Evolutionary conservation across 2,888 invertebrate species (phyloP).

Genomic region (Allophyes oxyacanthae): DNA sequence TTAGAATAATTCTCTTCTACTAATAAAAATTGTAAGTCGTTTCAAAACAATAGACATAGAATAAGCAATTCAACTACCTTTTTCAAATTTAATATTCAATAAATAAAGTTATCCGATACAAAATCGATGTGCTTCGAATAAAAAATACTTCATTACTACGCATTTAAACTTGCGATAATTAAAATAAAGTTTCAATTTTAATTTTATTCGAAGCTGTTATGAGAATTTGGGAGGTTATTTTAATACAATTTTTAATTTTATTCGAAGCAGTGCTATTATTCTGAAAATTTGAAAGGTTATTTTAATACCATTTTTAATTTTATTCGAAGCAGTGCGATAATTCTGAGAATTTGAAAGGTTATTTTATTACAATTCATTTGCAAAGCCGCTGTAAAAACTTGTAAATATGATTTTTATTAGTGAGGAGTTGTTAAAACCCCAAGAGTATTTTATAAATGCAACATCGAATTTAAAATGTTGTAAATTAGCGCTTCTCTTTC

Average conservation of each 20-base stretch:
- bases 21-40: slow-evolving; percentile 64
- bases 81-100: slow-evolving; percentile 35
- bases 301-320: slow-evolving; percentile 23
- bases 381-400: slow-evolving; percentile 51
- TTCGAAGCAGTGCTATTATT: too few species aligned
- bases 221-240: too few species aligned
- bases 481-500: slow-evolving; percentile 84
- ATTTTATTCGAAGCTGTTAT: too few species aligned
- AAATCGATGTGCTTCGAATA: slow-evolving; percentile 28
- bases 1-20: slow-evolving; percentile 74
- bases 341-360: slow-evolving; percentile 13
- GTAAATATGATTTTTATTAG: slow-evolving; percentile 68
- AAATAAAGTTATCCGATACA: slow-evolving; percentile 14
- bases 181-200: slow-evolving; percentile 2
- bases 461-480: slow-evolving; percentile 88
- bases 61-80: slow-evolving; percentile 38
- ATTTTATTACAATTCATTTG: slow-evolving; percentile 36
- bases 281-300: too few species aligned
- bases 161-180: slow-evolving; percentile 8
- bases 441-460: slow-evolving; percentile 75
- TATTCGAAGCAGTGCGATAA: slow-evolving; percentile 33
- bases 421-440: slow-evolving; percentile 70
- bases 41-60: slow-evolving; percentile 46
- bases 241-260: too few species aligned
- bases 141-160: slow-evolving; percentile 12